Percentiles rank a stretch among this genome's conserved stretches.
Evolutionary conservation across 2,797 vertebrate genomes (phyloP).

Genomic region (Rhabdophis nuchalis): DNA sequence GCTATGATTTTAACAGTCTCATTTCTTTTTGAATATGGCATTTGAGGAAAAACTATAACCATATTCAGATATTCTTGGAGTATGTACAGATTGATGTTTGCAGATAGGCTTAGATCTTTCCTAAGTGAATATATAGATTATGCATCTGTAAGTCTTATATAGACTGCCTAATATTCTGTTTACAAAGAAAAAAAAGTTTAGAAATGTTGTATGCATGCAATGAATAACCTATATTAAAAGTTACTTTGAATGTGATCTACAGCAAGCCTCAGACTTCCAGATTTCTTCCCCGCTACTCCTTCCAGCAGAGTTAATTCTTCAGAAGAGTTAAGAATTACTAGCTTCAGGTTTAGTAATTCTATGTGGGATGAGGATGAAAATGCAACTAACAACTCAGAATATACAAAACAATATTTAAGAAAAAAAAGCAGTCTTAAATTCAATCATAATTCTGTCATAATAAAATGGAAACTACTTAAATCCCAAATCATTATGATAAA

Average conservation of each 20-base stretch:
- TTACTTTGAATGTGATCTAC: background rate
- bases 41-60: background rate
- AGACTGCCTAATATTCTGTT: background rate
- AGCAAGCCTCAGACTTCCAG: background rate
- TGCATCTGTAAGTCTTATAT: background rate
- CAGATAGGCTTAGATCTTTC: background rate
- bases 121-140: background rate
- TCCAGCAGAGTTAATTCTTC: background rate
- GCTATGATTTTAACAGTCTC: background rate
- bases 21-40: background rate
- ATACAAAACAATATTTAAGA: background rate
- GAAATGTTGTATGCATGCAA: background rate
- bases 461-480: background rate
- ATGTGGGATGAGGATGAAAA: background rate
- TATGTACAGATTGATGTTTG: background rate
- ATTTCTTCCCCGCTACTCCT: background rate
- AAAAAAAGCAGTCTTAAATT: background rate
- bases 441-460: background rate
- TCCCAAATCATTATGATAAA: background rate
- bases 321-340: background rate
- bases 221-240: background rate
- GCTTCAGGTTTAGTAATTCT: background rate
- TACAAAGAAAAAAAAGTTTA: background rate
- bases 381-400: background rate
- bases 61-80: background rate